These are phyloP conservation scores for Pampus argenteus DNA, from an alignment of 2,797 vertebrate species.

Conservation along the genomic window DNA sequence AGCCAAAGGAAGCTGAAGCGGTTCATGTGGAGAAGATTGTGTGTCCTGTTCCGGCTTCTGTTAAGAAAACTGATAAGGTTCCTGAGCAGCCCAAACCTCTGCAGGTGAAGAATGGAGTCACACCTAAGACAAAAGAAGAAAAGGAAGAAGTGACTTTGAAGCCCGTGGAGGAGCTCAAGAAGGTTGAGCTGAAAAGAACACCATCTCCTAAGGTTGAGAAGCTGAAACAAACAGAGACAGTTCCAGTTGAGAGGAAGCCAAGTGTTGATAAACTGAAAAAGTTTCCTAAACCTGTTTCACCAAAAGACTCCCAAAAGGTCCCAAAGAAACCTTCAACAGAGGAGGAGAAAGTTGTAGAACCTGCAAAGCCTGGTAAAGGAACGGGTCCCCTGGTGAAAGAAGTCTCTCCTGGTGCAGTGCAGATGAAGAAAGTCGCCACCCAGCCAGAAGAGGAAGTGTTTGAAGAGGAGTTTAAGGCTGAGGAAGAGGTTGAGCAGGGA, in stretches of 20 bases:
- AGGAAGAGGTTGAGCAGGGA: constrained; percentile 73
- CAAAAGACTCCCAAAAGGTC: constrained; percentile 80
- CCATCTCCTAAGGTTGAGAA: constrained; percentile 82
- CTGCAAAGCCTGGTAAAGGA: constrained; percentile 53
- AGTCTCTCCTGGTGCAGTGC: constrained; percentile 81
- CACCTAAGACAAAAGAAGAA: constrained; percentile 72
- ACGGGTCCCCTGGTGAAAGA: constrained; percentile 77
- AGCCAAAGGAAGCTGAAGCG: constrained; percentile 55
- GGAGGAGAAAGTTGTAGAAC: constrained; percentile 64
- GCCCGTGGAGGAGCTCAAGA: constrained; percentile 78
- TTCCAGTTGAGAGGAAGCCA: constrained; percentile 70
- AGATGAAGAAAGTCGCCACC: constrained; percentile 81
- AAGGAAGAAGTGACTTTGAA: constrained; percentile 79
- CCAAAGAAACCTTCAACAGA: constrained; percentile 77
- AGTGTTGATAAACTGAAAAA: constrained; percentile 76
- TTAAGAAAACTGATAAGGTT: constrained; percentile 76
- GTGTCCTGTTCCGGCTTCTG: constrained; percentile 52
- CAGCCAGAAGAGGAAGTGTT: constrained; percentile 83
- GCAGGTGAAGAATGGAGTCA: constrained; percentile 73
- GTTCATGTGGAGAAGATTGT: constrained; percentile 66
- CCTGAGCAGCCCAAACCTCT: constrained; percentile 77
- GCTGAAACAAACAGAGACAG: constrained; percentile 70
- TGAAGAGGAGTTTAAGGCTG: constrained; percentile 72
- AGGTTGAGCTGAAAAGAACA: constrained; percentile 80
- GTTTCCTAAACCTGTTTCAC: constrained; percentile 72